Evolutionary conservation across 2,113 vertebrate genomes (phyloP).

Genomic region (Tautogolabrus adspersus): DNA sequence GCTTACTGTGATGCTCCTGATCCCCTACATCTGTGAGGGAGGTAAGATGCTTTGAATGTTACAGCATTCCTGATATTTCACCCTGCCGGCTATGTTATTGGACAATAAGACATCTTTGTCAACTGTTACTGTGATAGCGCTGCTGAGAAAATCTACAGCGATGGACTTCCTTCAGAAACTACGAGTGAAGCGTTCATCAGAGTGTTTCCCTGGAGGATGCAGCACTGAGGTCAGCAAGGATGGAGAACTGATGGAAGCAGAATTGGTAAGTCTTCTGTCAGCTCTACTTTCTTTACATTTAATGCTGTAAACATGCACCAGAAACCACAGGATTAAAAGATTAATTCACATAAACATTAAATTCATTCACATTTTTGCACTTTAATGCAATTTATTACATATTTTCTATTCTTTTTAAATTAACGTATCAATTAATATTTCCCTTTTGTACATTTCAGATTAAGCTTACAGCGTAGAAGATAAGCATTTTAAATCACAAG

Average conservation of each 20-base stretch:
- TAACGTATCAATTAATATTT: too few relatives aligned
- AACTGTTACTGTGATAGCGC: conserved; percentile 56
- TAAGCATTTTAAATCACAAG: too few relatives aligned
- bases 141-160: conserved; percentile 74
- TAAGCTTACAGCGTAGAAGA: too few relatives aligned
- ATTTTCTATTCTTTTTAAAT: too few relatives aligned
- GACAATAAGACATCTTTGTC: conserved; percentile 3
- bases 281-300: background rate
- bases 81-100: background rate
- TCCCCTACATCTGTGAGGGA: conserved; percentile 74
- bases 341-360: too few relatives aligned
- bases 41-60: conserved; percentile 62
- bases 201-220: conserved; percentile 75
- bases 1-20: conserved; percentile 64
- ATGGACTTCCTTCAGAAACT: conserved; percentile 69
- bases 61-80: background rate
- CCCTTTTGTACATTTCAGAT: too few relatives aligned
- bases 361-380: too few relatives aligned
- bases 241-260: conserved; percentile 66
- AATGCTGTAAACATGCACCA: background rate
- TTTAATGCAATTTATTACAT: too few relatives aligned
- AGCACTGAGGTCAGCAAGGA: conserved; percentile 71
- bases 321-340: background rate
- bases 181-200: conserved; percentile 59
- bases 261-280: conserved; percentile 71